Conservation (phyloP, 2,797 vertebrate genomes). For the Perodicticus potto region DNA sequence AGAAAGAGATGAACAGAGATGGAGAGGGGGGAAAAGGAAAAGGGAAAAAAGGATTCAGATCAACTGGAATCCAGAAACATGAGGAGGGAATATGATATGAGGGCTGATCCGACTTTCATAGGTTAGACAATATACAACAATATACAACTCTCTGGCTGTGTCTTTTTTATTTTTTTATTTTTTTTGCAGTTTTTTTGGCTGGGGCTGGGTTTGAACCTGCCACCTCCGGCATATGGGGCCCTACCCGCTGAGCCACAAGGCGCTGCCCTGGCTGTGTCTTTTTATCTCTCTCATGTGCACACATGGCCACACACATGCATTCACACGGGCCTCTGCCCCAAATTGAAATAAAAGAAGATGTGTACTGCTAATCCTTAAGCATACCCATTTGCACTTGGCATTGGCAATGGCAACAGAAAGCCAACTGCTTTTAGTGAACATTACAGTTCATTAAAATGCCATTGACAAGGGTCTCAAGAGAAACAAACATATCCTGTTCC, state of each 20-base stretch:
- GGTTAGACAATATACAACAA: background rate
- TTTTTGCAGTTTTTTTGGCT: no score
- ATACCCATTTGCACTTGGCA: background rate
- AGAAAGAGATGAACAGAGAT: background rate
- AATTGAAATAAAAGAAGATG: background rate
- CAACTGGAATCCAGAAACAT: background rate
- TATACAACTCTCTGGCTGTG: background rate
- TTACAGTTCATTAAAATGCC: conserved; percentile 38
- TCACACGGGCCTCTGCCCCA: background rate
- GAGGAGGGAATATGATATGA: background rate
- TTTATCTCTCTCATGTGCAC: background rate
- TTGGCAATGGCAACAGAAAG: conserved; percentile 37
- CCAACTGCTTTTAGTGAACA: background rate
- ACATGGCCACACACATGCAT: background rate
- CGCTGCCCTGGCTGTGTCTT: background rate
- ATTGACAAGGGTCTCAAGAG: background rate
- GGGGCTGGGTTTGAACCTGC: no score
- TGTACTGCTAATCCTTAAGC: background rate
- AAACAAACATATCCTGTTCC: conserved; percentile 20
- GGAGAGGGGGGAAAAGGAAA: background rate
- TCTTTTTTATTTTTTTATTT: background rate
- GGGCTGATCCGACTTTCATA: background rate
- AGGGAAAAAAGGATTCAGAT: background rate
- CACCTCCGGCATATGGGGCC: no score
- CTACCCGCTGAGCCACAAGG: no score